phyloP scores from a whole-genome alignment of 2,113 vertebrate species.

The Aramus guarauna region DNA sequence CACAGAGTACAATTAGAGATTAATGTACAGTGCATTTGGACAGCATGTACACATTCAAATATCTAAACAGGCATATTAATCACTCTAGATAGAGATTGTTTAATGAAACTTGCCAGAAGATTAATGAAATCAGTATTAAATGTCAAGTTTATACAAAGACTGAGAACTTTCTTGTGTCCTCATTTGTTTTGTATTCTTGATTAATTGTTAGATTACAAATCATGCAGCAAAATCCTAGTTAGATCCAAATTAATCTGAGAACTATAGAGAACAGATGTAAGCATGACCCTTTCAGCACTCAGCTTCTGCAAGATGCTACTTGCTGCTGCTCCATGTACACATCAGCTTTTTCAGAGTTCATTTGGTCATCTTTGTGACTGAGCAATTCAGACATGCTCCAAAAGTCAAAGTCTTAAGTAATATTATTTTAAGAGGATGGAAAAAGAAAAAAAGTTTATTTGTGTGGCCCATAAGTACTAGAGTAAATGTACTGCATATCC shows the following conservation, averaged over 20 bases:
- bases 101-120: neutral
- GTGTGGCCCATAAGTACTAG: neutral
- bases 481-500: neutral
- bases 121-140: neutral
- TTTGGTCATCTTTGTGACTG: neutral
- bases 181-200: neutral
- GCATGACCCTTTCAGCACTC: neutral
- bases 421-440: neutral
- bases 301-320: neutral
- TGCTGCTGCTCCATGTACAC: rapidly evolving
- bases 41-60: neutral
- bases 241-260: neutral
- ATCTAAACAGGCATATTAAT: neutral
- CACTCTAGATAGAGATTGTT: neutral
- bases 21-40: neutral
- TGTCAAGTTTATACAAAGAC: neutral
- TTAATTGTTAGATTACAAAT: neutral
- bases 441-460: neutral
- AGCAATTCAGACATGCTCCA: neutral
- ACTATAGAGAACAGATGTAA: neutral
- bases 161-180: neutral
- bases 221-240: neutral
- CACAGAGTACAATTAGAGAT: neutral
- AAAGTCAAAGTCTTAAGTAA: neutral
- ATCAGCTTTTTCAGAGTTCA: neutral